Base-by-base conservation (phyloP, 2,797 vertebrate genomes). In the Poecilia gillii region DNA sequence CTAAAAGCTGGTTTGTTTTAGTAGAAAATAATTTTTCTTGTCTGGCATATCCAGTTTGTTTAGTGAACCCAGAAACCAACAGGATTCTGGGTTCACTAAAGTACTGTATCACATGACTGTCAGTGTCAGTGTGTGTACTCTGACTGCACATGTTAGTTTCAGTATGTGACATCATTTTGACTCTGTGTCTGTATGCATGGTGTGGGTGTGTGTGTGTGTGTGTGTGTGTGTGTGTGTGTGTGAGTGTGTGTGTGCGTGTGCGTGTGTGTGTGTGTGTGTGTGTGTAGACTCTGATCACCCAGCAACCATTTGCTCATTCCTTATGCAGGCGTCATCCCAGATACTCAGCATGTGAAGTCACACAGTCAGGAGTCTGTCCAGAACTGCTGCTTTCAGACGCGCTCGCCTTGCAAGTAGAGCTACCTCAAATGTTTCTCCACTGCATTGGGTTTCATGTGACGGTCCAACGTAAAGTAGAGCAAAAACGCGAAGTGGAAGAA, bases 261-360 rank as follows among this genome's bases (percentile, higher is more conserved):
- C 73, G 79, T 79, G 72, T 91, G 62, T 83, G 64, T 88, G 77
- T 89, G 36, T 39, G 36, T 39, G 39, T 41, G 39, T 89, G 74
- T 87, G 81, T 94, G 85, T 91, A 80, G 82, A 66, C 90, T 39
- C 72, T 39, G 16, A 81, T 94, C 87, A 88, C 93, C 57, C 25
- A 85, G 94, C 92, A 95, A 95, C 95, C 85, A 81, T 81, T 84
- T 87, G 81, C 68, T 89, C 89, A 89, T 92, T 91, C 88, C 81
- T 85, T 74, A 86, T 81, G 78, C 87, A 91, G 88, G 81, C 86
- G 84, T 94, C 94, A 94, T 91, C 87, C 31, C 83, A 91, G 88
- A 93, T 95, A 92, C 89, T 92, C 84, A 4, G 81, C 84, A 86
- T 90, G 89, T 95, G 93, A 96, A 93, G 92, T 96, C 94, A 95